These are phyloP conservation scores for Prosapia bicincta DNA, from an alignment of 2,888 invertebrate genomes.

Conservation along the genomic window DNA sequence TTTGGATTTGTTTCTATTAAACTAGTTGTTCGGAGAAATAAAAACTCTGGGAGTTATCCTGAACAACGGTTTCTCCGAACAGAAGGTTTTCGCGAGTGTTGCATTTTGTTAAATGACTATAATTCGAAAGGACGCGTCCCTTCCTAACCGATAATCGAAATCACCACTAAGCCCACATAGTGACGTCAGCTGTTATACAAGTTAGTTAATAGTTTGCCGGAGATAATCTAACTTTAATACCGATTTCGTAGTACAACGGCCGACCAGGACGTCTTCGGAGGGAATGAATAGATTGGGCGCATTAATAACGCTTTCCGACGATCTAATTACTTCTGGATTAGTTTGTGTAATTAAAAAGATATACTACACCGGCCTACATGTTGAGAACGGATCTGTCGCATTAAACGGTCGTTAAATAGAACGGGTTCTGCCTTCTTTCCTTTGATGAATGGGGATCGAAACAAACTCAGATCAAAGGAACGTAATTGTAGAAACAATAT, in stretches of 20 bases:
- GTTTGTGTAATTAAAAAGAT: neutral
- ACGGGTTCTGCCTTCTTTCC: neutral
- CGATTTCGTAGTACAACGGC: neutral
- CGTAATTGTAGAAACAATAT: too few relatives aligned
- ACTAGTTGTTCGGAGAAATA: too few relatives aligned
- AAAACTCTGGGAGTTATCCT: too few relatives aligned
- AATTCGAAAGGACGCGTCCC: too few relatives aligned
- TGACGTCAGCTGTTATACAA: neutral
- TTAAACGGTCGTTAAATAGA: neutral
- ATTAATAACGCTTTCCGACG: neutral
- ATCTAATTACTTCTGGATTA: neutral
- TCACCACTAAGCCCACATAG: neutral
- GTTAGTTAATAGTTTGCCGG: neutral
- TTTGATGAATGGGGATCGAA: too few relatives aligned
- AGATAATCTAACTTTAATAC: neutral
- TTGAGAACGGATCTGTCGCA: neutral
- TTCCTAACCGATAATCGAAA: neutral
- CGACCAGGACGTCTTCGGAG: neutral
- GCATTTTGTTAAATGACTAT: too few relatives aligned
- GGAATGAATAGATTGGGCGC: neutral
- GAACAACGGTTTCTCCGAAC: too few relatives aligned
- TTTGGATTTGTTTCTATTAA: too few relatives aligned
- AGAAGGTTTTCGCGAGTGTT: too few relatives aligned
- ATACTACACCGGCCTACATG: neutral
- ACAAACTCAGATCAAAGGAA: too few relatives aligned